phyloP scores from a whole-genome alignment of 1,140 invertebrate genomes.

The Drosophila gunungcola region DNA sequence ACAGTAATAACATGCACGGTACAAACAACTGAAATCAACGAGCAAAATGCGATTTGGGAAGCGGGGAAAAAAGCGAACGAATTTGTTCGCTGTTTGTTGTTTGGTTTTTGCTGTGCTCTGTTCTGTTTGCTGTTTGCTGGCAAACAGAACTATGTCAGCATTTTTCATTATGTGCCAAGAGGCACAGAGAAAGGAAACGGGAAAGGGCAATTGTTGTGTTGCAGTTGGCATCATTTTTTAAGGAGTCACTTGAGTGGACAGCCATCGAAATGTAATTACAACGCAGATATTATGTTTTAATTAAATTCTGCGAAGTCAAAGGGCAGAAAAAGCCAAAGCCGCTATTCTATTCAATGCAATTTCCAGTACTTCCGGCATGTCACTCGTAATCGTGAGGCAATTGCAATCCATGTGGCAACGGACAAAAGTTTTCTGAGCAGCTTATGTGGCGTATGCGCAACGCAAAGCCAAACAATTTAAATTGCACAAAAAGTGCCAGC shows the following conservation, averaged over 20 bases:
- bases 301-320: slow-evolving; percentile 29
- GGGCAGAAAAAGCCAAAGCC: slow-evolving; percentile 1
- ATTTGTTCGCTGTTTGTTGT: slow-evolving; percentile 38
- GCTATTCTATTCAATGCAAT: slow-evolving; percentile 11
- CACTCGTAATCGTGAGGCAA: not conserved
- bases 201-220: slow-evolving; percentile 38
- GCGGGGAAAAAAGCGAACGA: slow-evolving; percentile 16
- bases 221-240: slow-evolving; percentile 21
- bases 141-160: slow-evolving; percentile 59
- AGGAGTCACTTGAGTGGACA: slow-evolving; percentile 32
- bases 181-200: slow-evolving; percentile 37
- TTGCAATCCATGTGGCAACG: slow-evolving; percentile 6
- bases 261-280: slow-evolving; percentile 47
- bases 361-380: slow-evolving; percentile 2
- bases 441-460: slow-evolving; percentile 63
- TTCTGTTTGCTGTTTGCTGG: slow-evolving; percentile 40
- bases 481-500: slow-evolving; percentile 56
- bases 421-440: slow-evolving; percentile 40
- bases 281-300: slow-evolving; percentile 37
- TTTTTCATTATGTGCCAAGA: slow-evolving; percentile 47
- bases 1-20: slow-evolving; percentile 50
- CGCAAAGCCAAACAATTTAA: slow-evolving; percentile 63
- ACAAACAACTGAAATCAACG: slow-evolving; percentile 51
- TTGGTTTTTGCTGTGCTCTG: slow-evolving; percentile 17
- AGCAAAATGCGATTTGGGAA: slow-evolving; percentile 45